Percentiles rank a stretch among this genome's conserved stretches.
Evolutionary conservation across 2,113 vertebrate genomes (phyloP).

Genomic region (Tetrax tetrax): DNA sequence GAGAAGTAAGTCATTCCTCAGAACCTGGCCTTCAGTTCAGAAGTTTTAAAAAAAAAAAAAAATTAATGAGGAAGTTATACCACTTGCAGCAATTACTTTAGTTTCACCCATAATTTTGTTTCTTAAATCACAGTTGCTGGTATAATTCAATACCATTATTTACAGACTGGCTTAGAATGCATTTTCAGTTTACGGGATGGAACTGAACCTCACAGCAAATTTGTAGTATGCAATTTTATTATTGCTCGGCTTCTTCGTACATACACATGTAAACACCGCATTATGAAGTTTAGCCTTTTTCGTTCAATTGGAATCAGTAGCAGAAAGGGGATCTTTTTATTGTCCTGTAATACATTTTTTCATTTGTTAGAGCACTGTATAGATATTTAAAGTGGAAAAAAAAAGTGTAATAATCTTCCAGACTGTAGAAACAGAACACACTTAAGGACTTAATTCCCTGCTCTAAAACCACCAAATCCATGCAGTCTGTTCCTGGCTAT

Average conservation of each 20-base stretch:
- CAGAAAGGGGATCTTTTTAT: conserved; percentile 36
- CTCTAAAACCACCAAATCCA: not conserved
- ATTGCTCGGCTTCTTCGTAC: not conserved
- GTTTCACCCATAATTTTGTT: not conserved
- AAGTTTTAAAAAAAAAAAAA: not conserved
- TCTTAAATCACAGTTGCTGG: not conserved
- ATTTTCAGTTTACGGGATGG: conserved; percentile 4
- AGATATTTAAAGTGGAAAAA: conserved; percentile 39
- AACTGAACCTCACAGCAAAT: conserved; percentile 24
- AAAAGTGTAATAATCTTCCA: not conserved
- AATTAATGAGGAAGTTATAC: no score
- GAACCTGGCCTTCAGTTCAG: not conserved
- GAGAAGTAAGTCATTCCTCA: not conserved
- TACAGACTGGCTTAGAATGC: not conserved
- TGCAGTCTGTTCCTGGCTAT: not conserved
- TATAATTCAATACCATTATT: not conserved
- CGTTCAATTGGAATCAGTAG: conserved; percentile 24
- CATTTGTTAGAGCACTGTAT: not conserved
- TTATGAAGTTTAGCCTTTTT: conserved; percentile 7
- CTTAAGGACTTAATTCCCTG: not conserved
- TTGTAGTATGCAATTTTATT: conserved; percentile 14
- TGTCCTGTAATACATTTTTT: not conserved
- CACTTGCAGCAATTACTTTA: not conserved
- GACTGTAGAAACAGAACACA: not conserved
- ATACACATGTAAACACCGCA: not conserved